Base-by-base conservation (phyloP, 2,888 invertebrate genomes). In the Augochlorella aurata region DNA sequence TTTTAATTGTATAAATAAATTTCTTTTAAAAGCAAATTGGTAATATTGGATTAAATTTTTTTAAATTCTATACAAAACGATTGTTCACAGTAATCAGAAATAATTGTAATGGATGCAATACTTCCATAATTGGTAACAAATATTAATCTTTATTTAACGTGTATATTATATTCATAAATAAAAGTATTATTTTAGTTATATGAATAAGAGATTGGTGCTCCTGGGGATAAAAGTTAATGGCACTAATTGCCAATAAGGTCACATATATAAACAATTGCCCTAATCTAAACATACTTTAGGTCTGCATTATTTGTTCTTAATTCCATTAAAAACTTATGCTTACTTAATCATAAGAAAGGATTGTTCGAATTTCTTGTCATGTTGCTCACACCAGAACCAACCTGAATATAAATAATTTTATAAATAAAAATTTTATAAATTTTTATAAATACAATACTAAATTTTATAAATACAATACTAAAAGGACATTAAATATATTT, bases 331-430 rank as follows among this genome's bases (percentile, higher is more conserved):
- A 87, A 80, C 79, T 89, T 85, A 84, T 85, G 79, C 79, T 83
- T 87, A 83, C 83, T 89, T 86, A 85, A 93, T 95, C 95, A 95
- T 94, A 95, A 95, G 92, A 95, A 95, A 65, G 95, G 95, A 91
- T 95, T 95, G 93, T 94, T 95, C 81, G 95, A 94, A 92, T 94
- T 94, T 88, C 94, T 92, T 76, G 92, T 90, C 85, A 91, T 89
- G 88, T 92, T 92, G 83, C 90, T 92, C 79, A 92, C 89, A 58
- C 92, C 92, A 29, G 93, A 91, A 77, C 93, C 92, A 85, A 93
- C 92, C 93, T 93, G 58, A 87, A 52, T 14, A 52, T 14, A 72
- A n/a, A 45, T 61, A 65, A n/a, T n/a, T n/a, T n/a, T n/a, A n/a
- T n/a, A n/a, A n/a, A n/a, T n/a, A n/a, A n/a, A n/a, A n/a, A n/a